Conservation (phyloP, 2,797 vertebrate species). For the Sebastes miniatus region DNA sequence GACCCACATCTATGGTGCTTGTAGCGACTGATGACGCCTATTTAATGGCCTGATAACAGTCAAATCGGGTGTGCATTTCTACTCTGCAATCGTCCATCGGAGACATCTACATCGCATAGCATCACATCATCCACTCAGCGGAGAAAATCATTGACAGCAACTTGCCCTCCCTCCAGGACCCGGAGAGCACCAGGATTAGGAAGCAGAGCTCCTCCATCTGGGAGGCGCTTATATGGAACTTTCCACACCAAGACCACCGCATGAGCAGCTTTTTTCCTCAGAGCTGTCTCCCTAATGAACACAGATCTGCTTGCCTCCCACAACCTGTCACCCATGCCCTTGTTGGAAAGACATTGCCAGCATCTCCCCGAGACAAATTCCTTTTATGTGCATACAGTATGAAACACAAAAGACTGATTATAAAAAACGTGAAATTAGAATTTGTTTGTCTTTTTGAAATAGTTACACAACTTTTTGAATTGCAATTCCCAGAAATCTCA, state of each 20-base stretch:
- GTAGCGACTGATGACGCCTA: too few relatives aligned
- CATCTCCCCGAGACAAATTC: background rate
- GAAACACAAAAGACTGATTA: background rate
- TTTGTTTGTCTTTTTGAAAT: background rate
- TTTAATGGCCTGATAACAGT: too few relatives aligned
- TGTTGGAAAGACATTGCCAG: background rate
- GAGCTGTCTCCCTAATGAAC: constrained; percentile 16
- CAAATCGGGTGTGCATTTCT: too few relatives aligned
- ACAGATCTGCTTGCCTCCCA: background rate
- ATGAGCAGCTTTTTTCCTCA: background rate
- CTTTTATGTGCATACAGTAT: background rate
- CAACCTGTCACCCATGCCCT: background rate
- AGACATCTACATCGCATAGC: background rate
- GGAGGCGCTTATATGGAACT: constrained; percentile 5
- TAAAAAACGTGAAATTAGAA: background rate
- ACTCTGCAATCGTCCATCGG: background rate
- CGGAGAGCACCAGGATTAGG: background rate
- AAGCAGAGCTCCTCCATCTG: background rate
- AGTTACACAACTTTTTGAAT: background rate
- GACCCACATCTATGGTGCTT: too few relatives aligned
- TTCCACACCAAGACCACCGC: background rate
- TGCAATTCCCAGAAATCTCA: background rate
- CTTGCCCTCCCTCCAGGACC: constrained; percentile 3
- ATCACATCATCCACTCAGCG: background rate
- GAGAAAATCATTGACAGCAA: background rate